A percentile compares a stretch with the other conserved stretches of the same genome.
Conservation (phyloP, 2,797 vertebrate genomes). For the Neosalanx taihuensis region DNA sequence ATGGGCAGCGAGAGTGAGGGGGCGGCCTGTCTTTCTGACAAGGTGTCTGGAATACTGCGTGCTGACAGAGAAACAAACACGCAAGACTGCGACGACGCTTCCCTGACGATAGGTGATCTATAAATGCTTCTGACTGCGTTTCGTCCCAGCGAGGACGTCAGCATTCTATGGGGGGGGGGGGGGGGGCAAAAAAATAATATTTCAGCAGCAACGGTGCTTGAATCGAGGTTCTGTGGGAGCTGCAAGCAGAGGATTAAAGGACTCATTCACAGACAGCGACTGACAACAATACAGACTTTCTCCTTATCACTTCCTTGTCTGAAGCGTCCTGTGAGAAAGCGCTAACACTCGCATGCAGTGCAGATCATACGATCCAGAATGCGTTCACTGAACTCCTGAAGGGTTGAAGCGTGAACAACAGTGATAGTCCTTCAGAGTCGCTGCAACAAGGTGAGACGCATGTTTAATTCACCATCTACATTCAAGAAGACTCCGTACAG, state of each 20-base stretch:
- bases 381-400: constrained; percentile 31
- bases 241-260: constrained; percentile 68
- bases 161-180: constrained; percentile 1
- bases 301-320: constrained; percentile 56
- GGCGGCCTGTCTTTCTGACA: not conserved
- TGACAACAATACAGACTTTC: constrained; percentile 70
- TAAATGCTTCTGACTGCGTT: constrained; percentile 7
- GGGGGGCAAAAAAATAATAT: constrained; percentile 47
- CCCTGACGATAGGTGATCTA: constrained; percentile 39
- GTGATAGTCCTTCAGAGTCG: not conserved
- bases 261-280: constrained; percentile 68
- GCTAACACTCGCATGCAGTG: constrained; percentile 57
- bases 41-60: not conserved
- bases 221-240: constrained; percentile 56
- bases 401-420: constrained; percentile 22
- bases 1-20: not conserved
- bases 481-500: not conserved
- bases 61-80: constrained; percentile 1
- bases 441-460: not conserved
- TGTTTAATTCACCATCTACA: not conserved
- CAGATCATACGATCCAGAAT: constrained; percentile 48
- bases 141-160: not conserved
- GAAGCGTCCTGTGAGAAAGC: constrained; percentile 59
- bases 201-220: constrained; percentile 44
- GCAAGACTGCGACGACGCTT: not conserved